A percentile compares a stretch with the other conserved stretches of the same genome.
phyloP scores from a whole-genome alignment of 2,888 invertebrate genomes.

The Chymomyza fuscimana region DNA sequence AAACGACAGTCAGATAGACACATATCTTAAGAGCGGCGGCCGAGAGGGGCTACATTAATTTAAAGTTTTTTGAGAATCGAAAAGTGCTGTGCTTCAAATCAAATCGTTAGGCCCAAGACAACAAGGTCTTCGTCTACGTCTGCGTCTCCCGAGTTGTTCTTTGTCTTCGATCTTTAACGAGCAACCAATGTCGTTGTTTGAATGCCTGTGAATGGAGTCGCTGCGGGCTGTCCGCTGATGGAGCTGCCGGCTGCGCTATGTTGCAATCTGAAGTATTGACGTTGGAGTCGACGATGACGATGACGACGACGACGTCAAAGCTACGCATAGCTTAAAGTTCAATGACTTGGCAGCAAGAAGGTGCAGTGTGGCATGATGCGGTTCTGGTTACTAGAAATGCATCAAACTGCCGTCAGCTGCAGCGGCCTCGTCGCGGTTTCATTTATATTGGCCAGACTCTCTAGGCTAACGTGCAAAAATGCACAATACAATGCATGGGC shows the following conservation, averaged over 20 bases:
- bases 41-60: constrained; percentile 48
- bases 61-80: constrained; percentile 49
- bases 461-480: constrained; percentile 62
- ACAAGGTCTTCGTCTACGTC: not conserved
- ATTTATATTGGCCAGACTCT: constrained; percentile 46
- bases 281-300: constrained; percentile 8
- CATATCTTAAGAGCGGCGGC: not conserved
- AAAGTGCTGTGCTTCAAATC: constrained; percentile 50
- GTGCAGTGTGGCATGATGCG: constrained; percentile 38
- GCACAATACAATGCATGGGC: constrained; percentile 34
- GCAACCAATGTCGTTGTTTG: constrained; percentile 1
- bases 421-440: constrained; percentile 16
- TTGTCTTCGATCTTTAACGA: not conserved
- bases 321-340: constrained; percentile 70
- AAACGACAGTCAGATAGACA: constrained; percentile 12
- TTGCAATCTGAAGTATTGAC: constrained; percentile 42
- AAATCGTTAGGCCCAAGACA: constrained; percentile 5
- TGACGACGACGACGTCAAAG: not conserved
- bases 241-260: not conserved
- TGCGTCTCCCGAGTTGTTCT: not conserved
- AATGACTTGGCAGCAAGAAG: constrained; percentile 46
- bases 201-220: constrained; percentile 45
- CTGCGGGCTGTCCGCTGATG: constrained; percentile 1
- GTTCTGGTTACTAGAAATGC: constrained; percentile 57
- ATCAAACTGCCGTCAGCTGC: constrained; percentile 36